Evolutionary conservation across 2,797 vertebrate genomes (phyloP), one percentile per base, ranked within the genome.

Genomic region (Eulemur mongoz): DNA sequence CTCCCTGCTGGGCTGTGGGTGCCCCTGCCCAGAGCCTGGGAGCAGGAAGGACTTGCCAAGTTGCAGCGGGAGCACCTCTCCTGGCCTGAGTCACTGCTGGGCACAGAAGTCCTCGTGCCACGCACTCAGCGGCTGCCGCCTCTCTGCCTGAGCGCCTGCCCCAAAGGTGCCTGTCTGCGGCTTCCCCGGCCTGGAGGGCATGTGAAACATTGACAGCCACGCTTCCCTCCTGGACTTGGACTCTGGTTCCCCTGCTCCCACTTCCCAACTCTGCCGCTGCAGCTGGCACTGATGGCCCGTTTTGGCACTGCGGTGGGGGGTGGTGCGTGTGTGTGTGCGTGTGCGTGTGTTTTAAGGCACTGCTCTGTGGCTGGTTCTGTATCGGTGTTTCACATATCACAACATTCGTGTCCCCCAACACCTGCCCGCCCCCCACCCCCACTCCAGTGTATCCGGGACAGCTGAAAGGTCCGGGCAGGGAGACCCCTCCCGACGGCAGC

Each of bases 241-340:
- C 20, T 23, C 0, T 9, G 45, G 30, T 45, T 32, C 45, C 22
- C n/a, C 1, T 3, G 45, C 43, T 45, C 43, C 43, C 27, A 2
- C 45, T 75, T 5, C 45, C 32, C 38, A 45, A 18, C 67, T 0
- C 20, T 2, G 25, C 17, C 10, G 18, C 10, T 40, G 20, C 7
- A 5, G 14, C 1, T 0, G 0, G 7, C 10, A n/a, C 59, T 20
- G 11, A 35, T 0, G 1, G 27, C 61, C 20, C 0, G 0, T 25
- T 12, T 52, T 0, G 0, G 59, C 25, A 7, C 15, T 10, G 52
- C 13, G 0, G 45, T 7, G 13, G 75, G 76, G 0, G 1, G 45
- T 5, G 15, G 50, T 17, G n/a, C n/a, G 50, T 0, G 17, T 4
- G 3, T 2, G 2, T 0, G 1, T 11, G 11, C 12, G 8, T 9